Evolutionary conservation across 1,140 invertebrate genomes (phyloP).

Genomic region (Bradysia coprophila): DNA sequence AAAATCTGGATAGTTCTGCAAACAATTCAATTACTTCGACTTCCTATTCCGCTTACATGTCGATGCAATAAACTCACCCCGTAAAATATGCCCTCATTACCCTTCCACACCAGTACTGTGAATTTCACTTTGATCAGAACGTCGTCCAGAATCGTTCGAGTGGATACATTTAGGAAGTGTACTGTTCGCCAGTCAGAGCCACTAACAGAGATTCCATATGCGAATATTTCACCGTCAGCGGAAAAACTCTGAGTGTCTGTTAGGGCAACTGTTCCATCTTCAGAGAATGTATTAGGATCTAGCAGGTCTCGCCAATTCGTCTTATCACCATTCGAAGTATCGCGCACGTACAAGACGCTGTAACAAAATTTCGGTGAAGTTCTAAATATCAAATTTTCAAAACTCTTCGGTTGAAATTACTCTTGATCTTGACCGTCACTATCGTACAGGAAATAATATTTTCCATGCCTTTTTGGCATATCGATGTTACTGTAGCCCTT

Average conservation of each 20-base stretch:
- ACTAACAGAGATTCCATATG: slow-evolving; percentile 71
- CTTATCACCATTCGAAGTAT: slow-evolving; percentile 49
- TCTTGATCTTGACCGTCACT: slow-evolving; percentile 83
- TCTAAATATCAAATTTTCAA: neutral
- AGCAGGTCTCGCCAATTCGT: slow-evolving; percentile 58
- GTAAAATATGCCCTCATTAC: slow-evolving; percentile 73
- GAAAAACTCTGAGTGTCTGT: slow-evolving; percentile 58
- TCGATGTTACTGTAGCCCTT: slow-evolving; percentile 90
- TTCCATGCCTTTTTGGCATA: slow-evolving; percentile 58
- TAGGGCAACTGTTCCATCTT: slow-evolving; percentile 78
- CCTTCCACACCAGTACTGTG: slow-evolving; percentile 61
- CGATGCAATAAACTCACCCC: slow-evolving; percentile 28
- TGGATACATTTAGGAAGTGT: slow-evolving; percentile 52
- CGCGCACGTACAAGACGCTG: slow-evolving; percentile 81
- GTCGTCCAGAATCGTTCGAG: slow-evolving; percentile 59
- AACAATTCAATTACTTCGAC: slow-evolving; percentile 1
- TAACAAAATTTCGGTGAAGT: neutral
- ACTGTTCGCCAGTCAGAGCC: slow-evolving; percentile 89
- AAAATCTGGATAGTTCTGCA: neutral
- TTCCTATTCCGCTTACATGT: slow-evolving; percentile 27
- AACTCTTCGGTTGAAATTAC: slow-evolving; percentile 25
- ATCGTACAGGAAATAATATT: slow-evolving; percentile 78
- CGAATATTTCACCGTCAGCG: slow-evolving; percentile 69
- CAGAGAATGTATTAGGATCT: slow-evolving; percentile 80
- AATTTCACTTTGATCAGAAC: slow-evolving; percentile 61